These are phyloP conservation scores for Elysia crispata DNA, from an alignment of 2,888 invertebrate genomes.

Conservation along the genomic window DNA sequence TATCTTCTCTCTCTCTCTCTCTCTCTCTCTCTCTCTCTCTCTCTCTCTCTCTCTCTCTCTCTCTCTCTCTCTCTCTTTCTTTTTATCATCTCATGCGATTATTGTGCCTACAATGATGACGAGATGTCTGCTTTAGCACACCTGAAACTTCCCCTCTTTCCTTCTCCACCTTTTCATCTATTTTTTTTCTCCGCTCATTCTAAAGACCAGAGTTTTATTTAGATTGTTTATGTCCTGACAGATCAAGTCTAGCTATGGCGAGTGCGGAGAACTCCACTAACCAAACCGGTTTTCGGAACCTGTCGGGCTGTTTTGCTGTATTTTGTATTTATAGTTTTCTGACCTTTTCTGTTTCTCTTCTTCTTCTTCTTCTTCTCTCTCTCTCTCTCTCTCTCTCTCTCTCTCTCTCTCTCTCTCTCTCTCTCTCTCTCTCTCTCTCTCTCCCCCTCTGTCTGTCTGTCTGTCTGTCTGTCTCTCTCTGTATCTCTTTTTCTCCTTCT, in stretches of 20 bases:
- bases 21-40: constrained; percentile 18
- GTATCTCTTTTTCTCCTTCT: neutral
- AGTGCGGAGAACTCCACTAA: too few species aligned
- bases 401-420: constrained; percentile 22
- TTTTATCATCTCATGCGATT: neutral
- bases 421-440: constrained; percentile 28
- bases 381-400: constrained; percentile 24
- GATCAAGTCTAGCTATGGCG: too few species aligned
- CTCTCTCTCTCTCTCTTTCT: neutral
- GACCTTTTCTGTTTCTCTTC: neutral
- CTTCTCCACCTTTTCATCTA: too few species aligned
- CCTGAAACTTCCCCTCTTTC: too few species aligned
- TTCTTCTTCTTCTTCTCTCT: constrained; percentile 18
- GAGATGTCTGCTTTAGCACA: too few species aligned
- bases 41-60: constrained; percentile 13
- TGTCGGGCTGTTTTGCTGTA: too few species aligned
- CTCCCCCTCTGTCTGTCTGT: constrained; percentile 14
- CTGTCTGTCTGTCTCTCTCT: neutral
- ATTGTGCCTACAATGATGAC: neutral
- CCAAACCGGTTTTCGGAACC: too few species aligned
- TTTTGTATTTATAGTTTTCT: neutral
- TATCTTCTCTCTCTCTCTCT: neutral
- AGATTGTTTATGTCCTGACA: too few species aligned
- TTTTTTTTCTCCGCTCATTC: neutral
- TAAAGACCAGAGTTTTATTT: neutral